phyloP scores from a whole-genome alignment of 2,888 invertebrate species.

The Meteorus cinctellus region DNA sequence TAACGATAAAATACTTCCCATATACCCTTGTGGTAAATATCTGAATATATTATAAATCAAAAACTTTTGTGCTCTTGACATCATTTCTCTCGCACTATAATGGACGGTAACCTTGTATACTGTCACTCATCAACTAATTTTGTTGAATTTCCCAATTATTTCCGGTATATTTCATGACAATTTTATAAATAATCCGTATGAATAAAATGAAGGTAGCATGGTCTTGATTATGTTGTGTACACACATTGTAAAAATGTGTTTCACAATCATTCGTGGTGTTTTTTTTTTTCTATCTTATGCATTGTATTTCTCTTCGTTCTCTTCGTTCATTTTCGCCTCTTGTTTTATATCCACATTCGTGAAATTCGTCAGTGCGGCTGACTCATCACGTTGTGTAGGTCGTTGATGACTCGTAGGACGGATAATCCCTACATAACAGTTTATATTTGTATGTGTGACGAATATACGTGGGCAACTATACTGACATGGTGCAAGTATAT shows the following conservation, averaged over 20 bases:
- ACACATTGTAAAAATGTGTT: not conserved
- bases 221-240: not conserved
- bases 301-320: not conserved
- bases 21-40: no score
- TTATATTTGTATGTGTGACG: not conserved
- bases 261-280: not conserved
- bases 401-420: not conserved
- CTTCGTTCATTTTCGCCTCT: not conserved
- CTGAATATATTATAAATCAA: no score
- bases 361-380: not conserved
- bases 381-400: constrained; percentile 1
- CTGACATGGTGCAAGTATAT: not conserved
- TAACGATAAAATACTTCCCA: no score
- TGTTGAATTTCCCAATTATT: not conserved
- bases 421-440: not conserved
- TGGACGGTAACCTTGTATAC: not conserved
- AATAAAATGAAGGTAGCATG: not conserved
- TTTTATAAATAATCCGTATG: not conserved
- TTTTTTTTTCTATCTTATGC: not conserved
- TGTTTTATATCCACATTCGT: not conserved
- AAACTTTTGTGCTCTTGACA: no score
- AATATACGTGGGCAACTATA: not conserved
- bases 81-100: no score
- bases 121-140: not conserved
- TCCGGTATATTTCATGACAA: not conserved